Conservation (phyloP, 2,113 vertebrate species). For the Holacanthus passer region DNA sequence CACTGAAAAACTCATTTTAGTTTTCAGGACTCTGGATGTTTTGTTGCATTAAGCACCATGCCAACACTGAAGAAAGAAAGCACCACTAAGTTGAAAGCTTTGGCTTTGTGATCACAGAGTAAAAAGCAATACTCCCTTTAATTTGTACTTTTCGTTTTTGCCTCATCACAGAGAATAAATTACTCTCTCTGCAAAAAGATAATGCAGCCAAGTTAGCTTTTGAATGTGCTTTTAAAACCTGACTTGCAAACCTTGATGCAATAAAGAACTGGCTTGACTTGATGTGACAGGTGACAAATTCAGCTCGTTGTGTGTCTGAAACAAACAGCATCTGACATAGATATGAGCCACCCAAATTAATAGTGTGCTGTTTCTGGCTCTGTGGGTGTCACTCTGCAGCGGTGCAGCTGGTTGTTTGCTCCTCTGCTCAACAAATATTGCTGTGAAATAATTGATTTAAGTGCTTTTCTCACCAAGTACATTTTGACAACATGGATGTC, state of each 20-base stretch:
- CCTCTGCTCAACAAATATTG: conserved; percentile 52
- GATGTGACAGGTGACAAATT: conserved; percentile 44
- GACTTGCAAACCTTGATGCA: neutral
- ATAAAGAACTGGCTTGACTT: conserved; percentile 8
- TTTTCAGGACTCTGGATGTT: conserved; percentile 47
- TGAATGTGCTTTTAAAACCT: conserved; percentile 23
- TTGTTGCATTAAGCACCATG: conserved; percentile 35
- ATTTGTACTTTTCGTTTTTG: neutral
- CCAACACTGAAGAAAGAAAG: conserved; percentile 25
- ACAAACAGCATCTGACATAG: conserved; percentile 41
- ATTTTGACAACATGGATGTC: conserved; percentile 39
- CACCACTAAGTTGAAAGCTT: conserved; percentile 33
- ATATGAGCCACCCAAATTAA: conserved; percentile 39
- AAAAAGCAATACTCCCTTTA: neutral
- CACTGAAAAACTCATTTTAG: conserved; percentile 45
- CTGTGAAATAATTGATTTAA: conserved; percentile 58
- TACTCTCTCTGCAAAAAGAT: neutral
- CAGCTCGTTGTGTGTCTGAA: conserved; percentile 13
- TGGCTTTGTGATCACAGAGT: conserved; percentile 28
- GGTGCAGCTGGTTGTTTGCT: conserved; percentile 51
- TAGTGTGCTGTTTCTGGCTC: conserved; percentile 18
- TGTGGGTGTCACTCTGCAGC: conserved; percentile 27
- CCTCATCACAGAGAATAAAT: neutral
- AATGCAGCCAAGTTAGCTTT: neutral
- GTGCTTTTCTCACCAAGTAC: conserved; percentile 36